These are phyloP conservation scores for Choreutis nemorana DNA, from an alignment of 2,888 invertebrate species.

Conservation along the genomic window DNA sequence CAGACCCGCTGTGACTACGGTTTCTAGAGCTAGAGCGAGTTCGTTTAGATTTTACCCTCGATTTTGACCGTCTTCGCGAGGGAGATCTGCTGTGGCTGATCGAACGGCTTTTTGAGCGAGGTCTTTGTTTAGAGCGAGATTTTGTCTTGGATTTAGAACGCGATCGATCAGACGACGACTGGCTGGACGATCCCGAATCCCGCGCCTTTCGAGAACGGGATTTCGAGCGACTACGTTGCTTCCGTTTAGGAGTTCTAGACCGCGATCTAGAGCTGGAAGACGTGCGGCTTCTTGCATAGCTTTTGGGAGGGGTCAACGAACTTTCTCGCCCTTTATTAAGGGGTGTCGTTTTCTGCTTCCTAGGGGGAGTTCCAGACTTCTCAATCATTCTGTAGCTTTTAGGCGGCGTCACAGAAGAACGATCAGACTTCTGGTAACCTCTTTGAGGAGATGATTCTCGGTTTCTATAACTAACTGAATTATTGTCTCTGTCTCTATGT, in stretches of 20 bases:
- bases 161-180: conserved; percentile 23
- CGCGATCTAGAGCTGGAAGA: conserved; percentile 33
- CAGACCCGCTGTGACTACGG: conserved; percentile 26
- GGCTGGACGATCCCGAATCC: conserved; percentile 21
- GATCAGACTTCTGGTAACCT: conserved; percentile 23
- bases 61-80: conserved; percentile 25
- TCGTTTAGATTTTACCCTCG: conserved; percentile 18
- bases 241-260: conserved; percentile 18
- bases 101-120: conserved; percentile 20
- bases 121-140: conserved; percentile 19
- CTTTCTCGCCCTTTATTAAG: conserved; percentile 24
- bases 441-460: conserved; percentile 23
- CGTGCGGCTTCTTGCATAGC: conserved; percentile 37
- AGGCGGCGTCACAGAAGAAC: conserved; percentile 30
- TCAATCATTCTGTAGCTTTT: conserved; percentile 24
- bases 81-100: conserved; percentile 24
- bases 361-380: conserved; percentile 24
- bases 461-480: conserved; percentile 25
- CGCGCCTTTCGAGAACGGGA: conserved; percentile 25
- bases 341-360: conserved; percentile 24
- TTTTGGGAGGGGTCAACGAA: conserved; percentile 48
- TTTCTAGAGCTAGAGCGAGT: conserved; percentile 30
- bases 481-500: conserved; percentile 20
- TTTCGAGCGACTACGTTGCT: conserved; percentile 17
- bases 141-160: conserved; percentile 27